phyloP scores from a whole-genome alignment of 2,888 invertebrate species.

The Dorcus parallelipipedus region DNA sequence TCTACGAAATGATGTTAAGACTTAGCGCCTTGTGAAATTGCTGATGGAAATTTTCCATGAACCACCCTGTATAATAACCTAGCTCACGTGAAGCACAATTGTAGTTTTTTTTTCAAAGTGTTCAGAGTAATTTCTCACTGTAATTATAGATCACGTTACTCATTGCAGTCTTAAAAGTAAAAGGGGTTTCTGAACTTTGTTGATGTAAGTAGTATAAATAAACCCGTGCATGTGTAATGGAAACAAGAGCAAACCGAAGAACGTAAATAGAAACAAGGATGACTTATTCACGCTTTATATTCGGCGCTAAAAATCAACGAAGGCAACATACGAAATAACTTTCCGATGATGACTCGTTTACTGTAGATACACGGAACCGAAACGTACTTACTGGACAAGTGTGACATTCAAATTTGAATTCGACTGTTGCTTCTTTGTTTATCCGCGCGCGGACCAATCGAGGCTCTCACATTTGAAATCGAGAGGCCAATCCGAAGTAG shows the following conservation, averaged over 20 bases:
- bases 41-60: no score
- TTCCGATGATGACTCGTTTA: background rate
- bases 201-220: background rate
- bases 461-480: conserved; percentile 9
- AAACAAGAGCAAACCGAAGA: background rate
- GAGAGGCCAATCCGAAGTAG: conserved; percentile 18
- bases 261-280: background rate
- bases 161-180: no score
- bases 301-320: background rate
- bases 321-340: background rate
- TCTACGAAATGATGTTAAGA: no score
- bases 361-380: conserved; percentile 3
- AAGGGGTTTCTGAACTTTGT: no score
- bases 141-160: no score
- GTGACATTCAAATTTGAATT: conserved; percentile 3
- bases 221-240: background rate
- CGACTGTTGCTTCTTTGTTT: conserved; percentile 1
- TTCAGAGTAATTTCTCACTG: no score
- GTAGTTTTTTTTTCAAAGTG: no score
- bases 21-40: no score
- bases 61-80: no score
- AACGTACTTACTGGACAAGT: background rate
- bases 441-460: conserved; percentile 2
- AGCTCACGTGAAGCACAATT: no score
- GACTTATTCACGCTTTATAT: background rate